phyloP scores from a whole-genome alignment of 92 coral and sea anemone species.

The Nematostella vectensis region DNA sequence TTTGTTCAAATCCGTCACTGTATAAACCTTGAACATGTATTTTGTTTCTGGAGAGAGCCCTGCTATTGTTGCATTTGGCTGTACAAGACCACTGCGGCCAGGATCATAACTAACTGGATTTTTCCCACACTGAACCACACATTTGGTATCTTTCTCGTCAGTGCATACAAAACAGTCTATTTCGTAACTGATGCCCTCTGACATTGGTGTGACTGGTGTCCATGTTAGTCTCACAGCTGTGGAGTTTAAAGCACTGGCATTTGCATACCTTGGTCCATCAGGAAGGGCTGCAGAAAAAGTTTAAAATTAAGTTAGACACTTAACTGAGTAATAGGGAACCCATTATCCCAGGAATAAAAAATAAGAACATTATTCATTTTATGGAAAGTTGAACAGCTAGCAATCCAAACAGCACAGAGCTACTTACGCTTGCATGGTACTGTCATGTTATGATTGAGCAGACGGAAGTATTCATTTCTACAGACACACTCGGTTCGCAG shows the following conservation, averaged over 20 bases:
- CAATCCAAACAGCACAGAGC: too few relatives aligned
- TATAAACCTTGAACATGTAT: slow-evolving; percentile 56
- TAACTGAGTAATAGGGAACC: too few relatives aligned
- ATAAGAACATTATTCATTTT: too few relatives aligned
- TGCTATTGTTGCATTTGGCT: slow-evolving; percentile 34
- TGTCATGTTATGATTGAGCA: neutral
- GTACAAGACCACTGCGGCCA: slow-evolving; percentile 17
- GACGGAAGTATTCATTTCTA: slow-evolving; percentile 28
- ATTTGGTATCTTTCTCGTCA: slow-evolving; percentile 24
- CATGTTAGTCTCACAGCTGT: slow-evolving; percentile 27
- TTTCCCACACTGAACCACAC: slow-evolving; percentile 44
- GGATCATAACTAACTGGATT: slow-evolving; percentile 23
- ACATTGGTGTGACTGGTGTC: slow-evolving; percentile 9
- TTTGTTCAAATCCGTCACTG: slow-evolving; percentile 37
- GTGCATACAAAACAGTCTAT: slow-evolving; percentile 59
- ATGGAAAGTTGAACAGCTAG: too few relatives aligned
- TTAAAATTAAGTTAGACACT: too few relatives aligned
- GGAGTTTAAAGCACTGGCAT: slow-evolving; percentile 27
- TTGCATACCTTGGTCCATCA: slow-evolving; percentile 25
- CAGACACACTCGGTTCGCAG: slow-evolving; percentile 49
- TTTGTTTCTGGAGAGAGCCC: slow-evolving; percentile 34
- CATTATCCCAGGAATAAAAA: too few relatives aligned
- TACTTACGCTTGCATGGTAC: too few relatives aligned
- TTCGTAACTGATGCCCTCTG: slow-evolving; percentile 15
- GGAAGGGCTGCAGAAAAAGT: slow-evolving; percentile 31